Evolutionary conservation across 92 coral and sea anemone species (phyloP), one percentile per base, ranked within the genome.

Genomic region (Bergia puertoricense): DNA sequence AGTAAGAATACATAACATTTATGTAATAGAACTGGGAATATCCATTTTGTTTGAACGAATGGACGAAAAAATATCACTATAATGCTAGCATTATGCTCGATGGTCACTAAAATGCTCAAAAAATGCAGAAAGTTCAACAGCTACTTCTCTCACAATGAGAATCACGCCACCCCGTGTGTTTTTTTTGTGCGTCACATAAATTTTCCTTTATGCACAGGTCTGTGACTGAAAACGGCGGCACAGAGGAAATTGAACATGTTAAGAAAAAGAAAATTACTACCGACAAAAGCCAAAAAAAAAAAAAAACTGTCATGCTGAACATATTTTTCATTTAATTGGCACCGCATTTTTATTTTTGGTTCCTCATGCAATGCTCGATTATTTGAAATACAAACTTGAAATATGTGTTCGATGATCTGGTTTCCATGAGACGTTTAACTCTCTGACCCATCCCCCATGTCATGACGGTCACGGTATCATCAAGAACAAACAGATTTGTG

Each of bases 401-500:
- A n/a, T 18, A 0, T 62, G 8, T 18, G 2, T 62, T 16, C 6
- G 69, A 62, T 62, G 18, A 62, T 16, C 23, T 16, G 11, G 22
- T 62, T 62, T 62, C 22, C 22, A 62, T 16, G 69, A 62, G 8
- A 11, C 23, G 69, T 62, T 62, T 16, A 62, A 16, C 18, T 62
- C 1, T 62, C 23, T 18, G 30, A 8, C 4, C 30, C 22, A 11
- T 8, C 39, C 40, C 20, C 7, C 16, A 38, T 74, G 78, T 74
- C 42, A 11, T 38, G 8, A 74, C 6, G 78, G 78, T 74, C 78
- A 74, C n/a, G 40, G 78, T 74, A 74, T 74, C 76, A n/a, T 74
- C 22, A 38, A 38, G 4, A 6, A 74, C 76, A 36, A 72, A 39
- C 9, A 69, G 18, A 69, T 69, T 69, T 23, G 13, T 22, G 74